Evolutionary conservation across 2,888 invertebrate genomes (phyloP).

Genomic region (Cabera pusaria): DNA sequence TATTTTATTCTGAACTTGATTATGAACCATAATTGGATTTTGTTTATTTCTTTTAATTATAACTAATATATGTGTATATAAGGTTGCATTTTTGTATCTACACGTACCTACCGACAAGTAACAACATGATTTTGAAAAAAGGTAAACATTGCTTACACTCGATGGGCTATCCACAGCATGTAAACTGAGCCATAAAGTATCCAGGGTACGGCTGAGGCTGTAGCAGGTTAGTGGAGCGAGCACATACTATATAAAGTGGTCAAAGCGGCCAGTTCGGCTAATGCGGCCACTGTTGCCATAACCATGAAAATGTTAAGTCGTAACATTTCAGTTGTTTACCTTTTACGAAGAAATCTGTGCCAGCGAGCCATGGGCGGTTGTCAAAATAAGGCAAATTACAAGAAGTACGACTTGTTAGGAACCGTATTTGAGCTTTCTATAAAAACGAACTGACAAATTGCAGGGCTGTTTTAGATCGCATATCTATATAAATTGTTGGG

Average conservation of each 20-base stretch:
- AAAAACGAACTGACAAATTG: conserved; percentile 8
- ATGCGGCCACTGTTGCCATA: background rate
- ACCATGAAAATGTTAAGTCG: conserved; percentile 38
- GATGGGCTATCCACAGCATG: too few species aligned
- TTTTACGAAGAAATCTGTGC: conserved; percentile 25
- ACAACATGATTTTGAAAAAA: too few species aligned
- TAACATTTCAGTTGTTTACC: conserved; percentile 38
- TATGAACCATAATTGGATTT: too few species aligned
- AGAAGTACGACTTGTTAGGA: conserved; percentile 14
- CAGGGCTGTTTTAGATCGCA: background rate
- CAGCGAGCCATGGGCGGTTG: conserved; percentile 31
- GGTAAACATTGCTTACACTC: too few species aligned
- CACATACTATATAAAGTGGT: conserved; percentile 35
- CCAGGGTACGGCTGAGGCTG: too few species aligned
- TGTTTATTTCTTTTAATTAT: too few species aligned
- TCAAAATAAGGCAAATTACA: conserved; percentile 26
- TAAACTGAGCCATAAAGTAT: too few species aligned
- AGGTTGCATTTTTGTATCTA: too few species aligned
- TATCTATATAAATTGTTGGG: too few species aligned
- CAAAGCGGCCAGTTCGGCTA: conserved; percentile 14
- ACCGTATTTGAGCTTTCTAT: conserved; percentile 11
- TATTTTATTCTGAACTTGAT: too few species aligned
- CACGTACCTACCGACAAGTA: too few species aligned
- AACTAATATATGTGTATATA: too few species aligned
- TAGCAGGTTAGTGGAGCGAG: conserved; percentile 29